These are phyloP conservation scores for Ophion ventricosus DNA, from an alignment of 2,888 invertebrate genomes.

Conservation along the genomic window DNA sequence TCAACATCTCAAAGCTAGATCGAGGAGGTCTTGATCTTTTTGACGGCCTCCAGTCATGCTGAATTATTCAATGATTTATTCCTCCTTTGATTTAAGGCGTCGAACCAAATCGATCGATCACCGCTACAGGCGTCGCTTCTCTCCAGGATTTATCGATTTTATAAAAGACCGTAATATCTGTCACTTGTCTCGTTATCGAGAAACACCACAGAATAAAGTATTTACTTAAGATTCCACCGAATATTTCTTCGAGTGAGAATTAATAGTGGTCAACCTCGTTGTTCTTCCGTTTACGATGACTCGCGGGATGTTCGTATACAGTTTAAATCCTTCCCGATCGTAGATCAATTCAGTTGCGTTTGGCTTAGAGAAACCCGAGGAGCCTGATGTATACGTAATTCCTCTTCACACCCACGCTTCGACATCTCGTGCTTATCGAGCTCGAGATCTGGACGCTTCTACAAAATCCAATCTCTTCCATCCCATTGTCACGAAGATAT, in stretches of 20 bases:
- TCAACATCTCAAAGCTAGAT: neutral
- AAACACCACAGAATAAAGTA: neutral
- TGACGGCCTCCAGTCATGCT: slow-evolving; percentile 15
- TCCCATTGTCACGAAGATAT: slow-evolving; percentile 52
- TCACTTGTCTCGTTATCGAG: slow-evolving; percentile 10
- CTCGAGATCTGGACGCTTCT: slow-evolving; percentile 51
- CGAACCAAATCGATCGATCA: slow-evolving; percentile 44
- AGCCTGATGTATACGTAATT: slow-evolving; percentile 18
- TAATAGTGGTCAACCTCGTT: slow-evolving; percentile 4
- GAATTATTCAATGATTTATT: slow-evolving; percentile 53
- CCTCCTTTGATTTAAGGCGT: slow-evolving; percentile 23
- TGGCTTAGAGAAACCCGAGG: neutral
- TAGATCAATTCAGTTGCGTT: slow-evolving; percentile 72
- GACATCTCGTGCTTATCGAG: slow-evolving; percentile 47
- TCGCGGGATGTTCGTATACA: slow-evolving; percentile 19
- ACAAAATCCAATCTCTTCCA: slow-evolving; percentile 25
- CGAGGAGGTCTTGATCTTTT: slow-evolving; percentile 2
- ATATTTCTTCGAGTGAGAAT: neutral
- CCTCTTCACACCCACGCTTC: slow-evolving; percentile 49
- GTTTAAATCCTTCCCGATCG: slow-evolving; percentile 65
- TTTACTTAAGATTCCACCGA: too few species aligned
- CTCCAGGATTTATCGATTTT: neutral
- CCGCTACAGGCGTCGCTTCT: neutral
- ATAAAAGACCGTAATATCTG: neutral
- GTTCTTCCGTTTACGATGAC: neutral